Evolutionary conservation across 2,113 vertebrate genomes (phyloP).

Genomic region (Burhinus bistriatus): DNA sequence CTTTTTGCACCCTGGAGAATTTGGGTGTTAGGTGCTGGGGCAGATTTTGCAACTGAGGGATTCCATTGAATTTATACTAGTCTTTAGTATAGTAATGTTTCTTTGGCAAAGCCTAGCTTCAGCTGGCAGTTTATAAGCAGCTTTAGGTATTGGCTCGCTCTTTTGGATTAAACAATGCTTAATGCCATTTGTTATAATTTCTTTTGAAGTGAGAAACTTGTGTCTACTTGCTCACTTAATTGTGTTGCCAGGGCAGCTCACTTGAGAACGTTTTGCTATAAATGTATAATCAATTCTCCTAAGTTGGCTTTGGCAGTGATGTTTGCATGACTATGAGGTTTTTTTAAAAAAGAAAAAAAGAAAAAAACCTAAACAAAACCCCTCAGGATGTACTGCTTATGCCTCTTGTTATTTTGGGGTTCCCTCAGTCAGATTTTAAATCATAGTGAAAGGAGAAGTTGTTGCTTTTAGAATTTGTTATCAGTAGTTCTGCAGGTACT

Average conservation of each 20-base stretch:
- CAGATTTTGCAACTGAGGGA: background rate
- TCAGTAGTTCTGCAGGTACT: background rate
- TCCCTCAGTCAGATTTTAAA: background rate
- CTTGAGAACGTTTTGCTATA: background rate
- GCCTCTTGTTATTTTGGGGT: background rate
- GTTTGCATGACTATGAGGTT: background rate
- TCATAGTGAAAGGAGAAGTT: background rate
- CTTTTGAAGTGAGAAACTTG: background rate
- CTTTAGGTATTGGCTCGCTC: background rate
- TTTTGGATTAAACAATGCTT: background rate
- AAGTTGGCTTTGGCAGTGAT: background rate
- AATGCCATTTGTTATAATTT: background rate
- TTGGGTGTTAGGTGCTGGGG: background rate
- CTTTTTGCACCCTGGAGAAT: background rate
- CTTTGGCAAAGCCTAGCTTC: background rate
- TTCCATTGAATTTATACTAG: background rate
- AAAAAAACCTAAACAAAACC: background rate
- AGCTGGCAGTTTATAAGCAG: background rate
- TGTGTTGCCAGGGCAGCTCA: background rate
- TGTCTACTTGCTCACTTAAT: background rate
- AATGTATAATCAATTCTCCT: background rate
- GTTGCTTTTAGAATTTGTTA: background rate
- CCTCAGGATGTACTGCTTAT: background rate
- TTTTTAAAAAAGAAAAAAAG: background rate
- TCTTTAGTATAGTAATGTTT: background rate